Percentiles rank a stretch among this genome's conserved stretches.
Evolutionary conservation across 2,113 vertebrate species (phyloP).

Genomic region (Bubo blakistoni): DNA sequence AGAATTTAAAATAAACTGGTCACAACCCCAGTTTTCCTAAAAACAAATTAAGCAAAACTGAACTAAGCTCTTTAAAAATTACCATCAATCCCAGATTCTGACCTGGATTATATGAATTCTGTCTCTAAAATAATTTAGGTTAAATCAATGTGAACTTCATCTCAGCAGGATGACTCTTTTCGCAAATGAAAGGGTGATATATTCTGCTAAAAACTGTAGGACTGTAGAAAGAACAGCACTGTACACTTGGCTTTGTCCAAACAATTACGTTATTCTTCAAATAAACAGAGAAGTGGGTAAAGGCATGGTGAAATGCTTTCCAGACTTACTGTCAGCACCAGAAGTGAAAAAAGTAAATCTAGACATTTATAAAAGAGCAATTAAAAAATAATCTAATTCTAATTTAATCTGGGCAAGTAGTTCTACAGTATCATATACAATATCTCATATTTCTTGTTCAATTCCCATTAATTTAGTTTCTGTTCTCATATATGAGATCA

Average conservation of each 20-base stretch:
- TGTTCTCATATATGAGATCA: not conserved
- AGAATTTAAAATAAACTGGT: not conserved
- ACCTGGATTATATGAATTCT: not conserved
- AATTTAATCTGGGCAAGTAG: not conserved
- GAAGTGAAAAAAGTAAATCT: not conserved
- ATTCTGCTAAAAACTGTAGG: not conserved
- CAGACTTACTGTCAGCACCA: not conserved
- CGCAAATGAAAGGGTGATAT: not conserved
- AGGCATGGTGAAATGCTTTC: constrained; percentile 12
- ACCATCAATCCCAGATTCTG: not conserved
- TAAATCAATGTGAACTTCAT: not conserved
- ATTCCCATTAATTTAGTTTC: not conserved
- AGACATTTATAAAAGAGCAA: not conserved
- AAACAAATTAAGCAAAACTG: not conserved
- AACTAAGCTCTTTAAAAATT: not conserved
- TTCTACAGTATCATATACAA: not conserved
- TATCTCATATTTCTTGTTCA: not conserved
- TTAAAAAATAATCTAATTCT: not conserved
- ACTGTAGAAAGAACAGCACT: not conserved
- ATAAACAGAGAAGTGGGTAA: not conserved
- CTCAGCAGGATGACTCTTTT: not conserved
- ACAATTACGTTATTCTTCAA: constrained; percentile 17
- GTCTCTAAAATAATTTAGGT: not conserved
- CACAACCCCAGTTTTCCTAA: not conserved
- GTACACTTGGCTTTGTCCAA: not conserved